Base-by-base conservation (phyloP, 2,797 vertebrate genomes). In the Leucoraja ocellata region DNA sequence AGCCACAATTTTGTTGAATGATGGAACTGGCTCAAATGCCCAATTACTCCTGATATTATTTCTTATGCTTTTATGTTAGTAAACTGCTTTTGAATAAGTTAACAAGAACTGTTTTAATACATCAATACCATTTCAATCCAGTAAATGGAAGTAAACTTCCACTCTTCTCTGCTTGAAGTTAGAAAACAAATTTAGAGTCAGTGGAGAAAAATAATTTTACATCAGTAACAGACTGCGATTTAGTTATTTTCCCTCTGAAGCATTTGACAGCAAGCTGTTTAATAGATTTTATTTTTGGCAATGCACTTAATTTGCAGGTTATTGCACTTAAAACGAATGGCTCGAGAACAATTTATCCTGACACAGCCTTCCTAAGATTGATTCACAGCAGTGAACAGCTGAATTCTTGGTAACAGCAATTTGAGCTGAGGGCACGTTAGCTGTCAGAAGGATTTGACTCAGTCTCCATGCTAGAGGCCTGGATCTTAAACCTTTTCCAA, bases 221-320 rank as follows among this genome's bases (percentile, higher is more conserved):
- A 28, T 54, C 61, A 88, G 32, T 6, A 88, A 18, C 65, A 21
- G 63, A n/a, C n/a, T 88, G 28, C 4, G 63, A 68, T 9, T 18
- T n/a, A 28, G 14, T n/a, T 18, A 32, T 32, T 88, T 68, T n/a
- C 61, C 84, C n/a, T 16, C 14, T 65, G 84, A 88, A 88, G 8
- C 61, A 88, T 88, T 84, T 61, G 32, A 32, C n/a, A 36, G 68
- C 18, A 63, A 46, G 6, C 14, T 21, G 63, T 68, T 68, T 36
- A 68, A 68, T 68, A 88, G 61, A 88, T 88, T 88, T 88, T 88
- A 88, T 88, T 88, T 88, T 68, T 63, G 61, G 28, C 32, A 39
- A 68, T 88, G n/a, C 21, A 32, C 84, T 21, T 68, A 88, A 68
- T 88, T 88, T 88, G 36, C n/a, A 88, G 84, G 84, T 68, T 88